Base-by-base conservation (phyloP, 2,888 invertebrate species). In the Amorpha juglandis region DNA sequence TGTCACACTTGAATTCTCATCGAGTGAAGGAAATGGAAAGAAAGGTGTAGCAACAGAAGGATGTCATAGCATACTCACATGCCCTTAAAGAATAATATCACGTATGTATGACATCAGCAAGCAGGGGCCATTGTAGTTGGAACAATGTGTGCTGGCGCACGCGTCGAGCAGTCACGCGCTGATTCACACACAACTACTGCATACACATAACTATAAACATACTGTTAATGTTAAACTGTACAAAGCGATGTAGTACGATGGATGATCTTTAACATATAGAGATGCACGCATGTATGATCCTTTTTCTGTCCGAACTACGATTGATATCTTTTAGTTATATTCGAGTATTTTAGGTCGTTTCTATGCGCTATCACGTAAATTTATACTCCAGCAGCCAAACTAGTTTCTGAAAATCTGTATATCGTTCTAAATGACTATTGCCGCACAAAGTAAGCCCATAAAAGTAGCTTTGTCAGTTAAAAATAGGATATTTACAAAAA, bases 61-160 rank as follows among this genome's bases (percentile, higher is more conserved):
- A 66, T 66, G 47, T 14, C 48, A 63, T 66, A 66, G 64, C 72
- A 69, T 73, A 67, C 67, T 63, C 63, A 73, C 72, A 74, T 75
- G 76, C 75, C 77, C 78, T 78, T 75, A 78, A 81, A 81, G 74
- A 79, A 78, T 77, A 84, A 78, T 77, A 84, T 83, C 84, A 84
- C 80, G 81, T 75, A 68, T 73, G 82, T 81, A 86, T 89, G 89
- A 90, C 89, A 89, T 87, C 87, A 87, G 81, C 87, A 19, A 80
- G 86, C 78, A 87, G 81, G 86, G 3, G 80, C 87, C 78, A 87
- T 89, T 91, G 90, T 90, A 78, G 78, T 79, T 79, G 70, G 77
- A 83, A 87, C 88, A 89, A 85, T 87, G 84, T 79, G 78, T 72
- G 73, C 69, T 74, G 71, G 80, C 76, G 83, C 83, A 81, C 80